Conservation (phyloP, 2,113 vertebrate genomes). For the Oreochromis niloticus region DNA sequence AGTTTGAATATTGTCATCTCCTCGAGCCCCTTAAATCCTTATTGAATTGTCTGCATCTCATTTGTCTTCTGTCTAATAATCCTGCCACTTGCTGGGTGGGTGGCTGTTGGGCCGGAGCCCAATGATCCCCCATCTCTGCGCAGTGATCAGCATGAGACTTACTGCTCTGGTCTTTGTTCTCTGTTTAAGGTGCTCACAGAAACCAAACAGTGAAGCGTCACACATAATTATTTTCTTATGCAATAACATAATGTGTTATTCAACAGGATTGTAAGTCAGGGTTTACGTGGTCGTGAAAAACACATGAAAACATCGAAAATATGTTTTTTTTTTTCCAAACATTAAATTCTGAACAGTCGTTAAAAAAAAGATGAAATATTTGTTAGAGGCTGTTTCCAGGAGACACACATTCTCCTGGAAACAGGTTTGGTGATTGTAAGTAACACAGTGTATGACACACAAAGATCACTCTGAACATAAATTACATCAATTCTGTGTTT, state of each 20-base stretch:
- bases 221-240: background rate
- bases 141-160: constrained; percentile 49
- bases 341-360: background rate
- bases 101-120: constrained; percentile 12
- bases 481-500: background rate
- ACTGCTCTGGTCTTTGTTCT: constrained; percentile 36
- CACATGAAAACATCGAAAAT: background rate
- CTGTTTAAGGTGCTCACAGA: constrained; percentile 36
- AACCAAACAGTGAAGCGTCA: constrained; percentile 2
- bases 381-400: background rate
- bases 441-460: background rate
- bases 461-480: background rate
- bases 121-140: background rate
- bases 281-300: background rate
- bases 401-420: background rate
- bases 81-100: constrained; percentile 21
- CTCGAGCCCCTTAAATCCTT: constrained; percentile 46
- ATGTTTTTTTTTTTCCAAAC: background rate
- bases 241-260: background rate
- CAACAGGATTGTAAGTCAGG: background rate
- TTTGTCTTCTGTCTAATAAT: constrained; percentile 63
- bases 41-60: constrained; percentile 55
- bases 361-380: background rate
- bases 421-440: background rate
- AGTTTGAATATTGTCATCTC: constrained; percentile 29